Conservation (phyloP, 1,140 invertebrate genomes). For the Polypedilum pembai region DNA sequence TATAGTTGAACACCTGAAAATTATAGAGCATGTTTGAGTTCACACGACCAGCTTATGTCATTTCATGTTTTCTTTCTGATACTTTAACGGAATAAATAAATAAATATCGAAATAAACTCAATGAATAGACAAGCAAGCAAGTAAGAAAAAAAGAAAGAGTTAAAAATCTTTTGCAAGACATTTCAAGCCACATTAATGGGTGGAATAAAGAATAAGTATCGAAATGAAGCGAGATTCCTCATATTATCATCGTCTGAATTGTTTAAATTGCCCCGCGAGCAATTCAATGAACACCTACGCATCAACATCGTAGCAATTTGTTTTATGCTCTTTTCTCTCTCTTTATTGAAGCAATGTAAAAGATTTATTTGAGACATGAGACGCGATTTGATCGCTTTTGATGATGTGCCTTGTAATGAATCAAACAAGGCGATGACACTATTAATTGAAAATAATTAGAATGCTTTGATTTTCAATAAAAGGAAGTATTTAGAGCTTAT, state of each 20-base stretch:
- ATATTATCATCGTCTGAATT: constrained; percentile 22
- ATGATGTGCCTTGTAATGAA: background rate
- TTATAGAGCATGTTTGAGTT: too few relatives aligned
- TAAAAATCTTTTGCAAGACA: background rate
- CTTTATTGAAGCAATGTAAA: background rate
- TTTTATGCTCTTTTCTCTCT: constrained; percentile 9
- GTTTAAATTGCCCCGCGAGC: constrained; percentile 26
- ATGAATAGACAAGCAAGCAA: too few relatives aligned
- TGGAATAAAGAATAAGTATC: background rate
- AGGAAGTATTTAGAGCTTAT: too few relatives aligned
- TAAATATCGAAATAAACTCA: too few relatives aligned
- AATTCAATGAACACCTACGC: constrained; percentile 26
- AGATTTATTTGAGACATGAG: constrained; percentile 18
- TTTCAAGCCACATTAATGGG: background rate
- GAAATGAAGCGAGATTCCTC: background rate
- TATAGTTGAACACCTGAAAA: too few relatives aligned
- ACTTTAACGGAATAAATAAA: too few relatives aligned
- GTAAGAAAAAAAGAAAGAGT: too few relatives aligned
- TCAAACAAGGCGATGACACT: background rate
- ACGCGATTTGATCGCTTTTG: constrained; percentile 10
- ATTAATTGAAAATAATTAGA: too few relatives aligned
- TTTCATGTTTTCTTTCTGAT: too few relatives aligned
- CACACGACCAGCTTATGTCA: too few relatives aligned
- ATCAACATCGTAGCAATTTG: constrained; percentile 1
- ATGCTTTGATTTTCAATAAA: too few relatives aligned